phyloP scores from a whole-genome alignment of 1,140 invertebrate genomes.

The Chelonus insularis region DNA sequence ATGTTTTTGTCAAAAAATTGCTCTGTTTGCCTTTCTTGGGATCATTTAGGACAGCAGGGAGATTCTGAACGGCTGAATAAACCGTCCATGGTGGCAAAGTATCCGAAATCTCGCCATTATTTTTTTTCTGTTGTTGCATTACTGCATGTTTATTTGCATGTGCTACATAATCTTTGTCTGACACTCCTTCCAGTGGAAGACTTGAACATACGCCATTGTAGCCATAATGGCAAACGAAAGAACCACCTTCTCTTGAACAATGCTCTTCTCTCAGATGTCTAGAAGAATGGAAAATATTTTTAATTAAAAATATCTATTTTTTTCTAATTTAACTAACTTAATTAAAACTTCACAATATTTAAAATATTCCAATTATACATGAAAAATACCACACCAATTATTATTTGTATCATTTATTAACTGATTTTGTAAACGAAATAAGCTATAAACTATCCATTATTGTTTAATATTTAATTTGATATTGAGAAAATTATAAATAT shows the following conservation, averaged over 20 bases:
- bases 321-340: neutral
- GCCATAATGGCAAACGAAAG: slow-evolving; percentile 87
- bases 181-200: slow-evolving; percentile 85
- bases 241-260: slow-evolving; percentile 85
- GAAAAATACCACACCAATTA: too few relatives aligned
- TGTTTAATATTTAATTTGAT: too few relatives aligned
- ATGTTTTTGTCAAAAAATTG: slow-evolving; percentile 96
- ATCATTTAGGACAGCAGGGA: slow-evolving; percentile 96
- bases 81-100: slow-evolving; percentile 71
- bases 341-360: too few relatives aligned
- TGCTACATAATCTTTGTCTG: slow-evolving; percentile 84
- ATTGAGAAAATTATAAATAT: too few relatives aligned
- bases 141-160: slow-evolving; percentile 83
- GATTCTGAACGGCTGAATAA: slow-evolving; percentile 86
- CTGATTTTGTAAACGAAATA: too few relatives aligned
- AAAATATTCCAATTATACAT: too few relatives aligned
- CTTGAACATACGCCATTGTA: slow-evolving; percentile 85
- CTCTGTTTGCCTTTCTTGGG: slow-evolving; percentile 86
- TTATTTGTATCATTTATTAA: too few relatives aligned
- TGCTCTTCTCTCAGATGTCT: slow-evolving; percentile 82
- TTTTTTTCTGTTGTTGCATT: slow-evolving; percentile 56
- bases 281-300: slow-evolving; percentile 31
- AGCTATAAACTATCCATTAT: too few relatives aligned
- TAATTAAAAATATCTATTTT: neutral
- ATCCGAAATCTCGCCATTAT: slow-evolving; percentile 50